Percentiles rank a stretch among this genome's conserved stretches.
phyloP scores from a whole-genome alignment of 2,888 invertebrate genomes.

The Allophyes oxyacanthae region DNA sequence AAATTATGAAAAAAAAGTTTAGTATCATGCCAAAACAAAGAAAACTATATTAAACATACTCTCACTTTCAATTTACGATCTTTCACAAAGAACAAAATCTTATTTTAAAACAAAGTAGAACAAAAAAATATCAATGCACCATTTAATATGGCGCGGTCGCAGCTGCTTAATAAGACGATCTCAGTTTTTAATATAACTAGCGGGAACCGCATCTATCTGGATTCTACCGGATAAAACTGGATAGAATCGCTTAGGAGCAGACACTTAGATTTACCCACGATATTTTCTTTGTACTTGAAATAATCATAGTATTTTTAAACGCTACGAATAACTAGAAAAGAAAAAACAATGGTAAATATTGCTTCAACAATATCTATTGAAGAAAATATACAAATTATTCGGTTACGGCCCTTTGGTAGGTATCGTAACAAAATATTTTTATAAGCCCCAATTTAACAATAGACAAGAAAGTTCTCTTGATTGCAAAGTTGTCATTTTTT shows the following conservation, averaged over 20 bases:
- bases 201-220: constrained; percentile 43
- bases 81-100: constrained; percentile 14
- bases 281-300: constrained; percentile 16
- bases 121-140: constrained; percentile 17
- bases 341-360: no score
- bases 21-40: neutral
- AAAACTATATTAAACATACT: constrained; percentile 5
- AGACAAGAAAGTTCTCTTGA: constrained; percentile 33
- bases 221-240: constrained; percentile 46
- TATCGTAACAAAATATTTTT: constrained; percentile 3
- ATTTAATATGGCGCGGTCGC: constrained; percentile 37
- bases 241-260: constrained; percentile 30
- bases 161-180: constrained; percentile 40
- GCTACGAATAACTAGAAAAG: neutral
- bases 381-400: no score
- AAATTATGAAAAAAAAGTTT: no score
- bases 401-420: neutral
- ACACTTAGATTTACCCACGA: constrained; percentile 30
- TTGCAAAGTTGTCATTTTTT: constrained; percentile 25
- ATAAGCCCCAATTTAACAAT: constrained; percentile 11
- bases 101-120: constrained; percentile 18
- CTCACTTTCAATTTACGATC: neutral
- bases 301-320: neutral
- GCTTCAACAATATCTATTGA: no score
- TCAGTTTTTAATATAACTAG: constrained; percentile 51